A percentile compares a stretch with the other conserved stretches of the same genome.
phyloP scores from a whole-genome alignment of 1,140 invertebrate genomes.

The Eumaeus atala region DNA sequence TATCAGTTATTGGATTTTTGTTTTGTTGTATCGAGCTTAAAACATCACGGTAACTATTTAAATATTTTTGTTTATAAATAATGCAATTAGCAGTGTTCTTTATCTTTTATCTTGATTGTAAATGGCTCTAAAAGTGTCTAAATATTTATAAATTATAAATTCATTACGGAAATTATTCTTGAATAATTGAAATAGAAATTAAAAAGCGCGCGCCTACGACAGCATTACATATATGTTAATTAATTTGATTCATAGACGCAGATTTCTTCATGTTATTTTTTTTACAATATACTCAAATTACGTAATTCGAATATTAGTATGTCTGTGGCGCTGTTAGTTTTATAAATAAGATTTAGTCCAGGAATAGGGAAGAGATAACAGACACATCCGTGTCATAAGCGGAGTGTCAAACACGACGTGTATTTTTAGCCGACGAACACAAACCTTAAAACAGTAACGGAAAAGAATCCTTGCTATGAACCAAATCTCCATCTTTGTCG shows the following conservation, averaged over 20 bases:
- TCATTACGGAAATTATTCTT: neutral
- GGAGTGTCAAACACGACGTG: constrained; percentile 33
- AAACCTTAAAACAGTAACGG: constrained; percentile 48
- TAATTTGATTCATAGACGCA: too few species aligned
- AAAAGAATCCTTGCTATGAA: constrained; percentile 26
- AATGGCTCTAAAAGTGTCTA: too few species aligned
- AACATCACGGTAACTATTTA: constrained; percentile 20
- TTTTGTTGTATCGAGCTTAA: constrained; percentile 17
- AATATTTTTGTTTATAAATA: too few species aligned
- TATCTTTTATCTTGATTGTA: too few species aligned
- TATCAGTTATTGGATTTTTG: constrained; percentile 38
- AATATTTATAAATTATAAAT: neutral
- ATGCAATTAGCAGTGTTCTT: too few species aligned
- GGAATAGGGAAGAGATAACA: constrained; percentile 24
- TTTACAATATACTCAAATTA: too few species aligned
- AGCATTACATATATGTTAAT: too few species aligned
- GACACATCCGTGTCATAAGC: constrained; percentile 30
- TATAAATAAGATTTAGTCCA: constrained; percentile 4
- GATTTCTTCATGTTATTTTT: too few species aligned
- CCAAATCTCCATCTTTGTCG: too few species aligned
- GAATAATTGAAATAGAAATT: neutral
- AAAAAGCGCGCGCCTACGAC: too few species aligned
- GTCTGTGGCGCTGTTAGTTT: neutral
- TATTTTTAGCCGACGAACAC: constrained; percentile 46
- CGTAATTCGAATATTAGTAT: too few species aligned